Evolutionary conservation across 2,888 invertebrate species (phyloP).

Genomic region (Cantharis rufa): DNA sequence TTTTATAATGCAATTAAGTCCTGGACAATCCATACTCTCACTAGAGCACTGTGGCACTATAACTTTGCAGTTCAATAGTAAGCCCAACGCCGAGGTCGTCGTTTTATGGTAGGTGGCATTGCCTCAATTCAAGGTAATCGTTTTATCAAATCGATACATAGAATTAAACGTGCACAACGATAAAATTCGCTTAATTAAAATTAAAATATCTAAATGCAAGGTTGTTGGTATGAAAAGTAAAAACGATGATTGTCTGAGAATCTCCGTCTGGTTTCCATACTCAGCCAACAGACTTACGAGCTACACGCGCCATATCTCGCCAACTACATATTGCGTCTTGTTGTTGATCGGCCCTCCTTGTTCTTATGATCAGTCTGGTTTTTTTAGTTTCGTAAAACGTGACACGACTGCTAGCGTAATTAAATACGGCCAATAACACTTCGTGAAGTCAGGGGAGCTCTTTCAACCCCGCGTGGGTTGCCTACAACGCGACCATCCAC

Average conservation of each 20-base stretch:
- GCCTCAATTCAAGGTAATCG: constrained; percentile 52
- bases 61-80: constrained; percentile 6
- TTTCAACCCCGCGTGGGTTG: constrained; percentile 45
- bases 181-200: constrained; percentile 54
- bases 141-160: constrained; percentile 50
- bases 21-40: constrained; percentile 23
- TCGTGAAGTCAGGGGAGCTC: constrained; percentile 37
- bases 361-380: constrained; percentile 38
- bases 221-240: neutral
- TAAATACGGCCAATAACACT: constrained; percentile 40
- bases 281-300: constrained; percentile 40
- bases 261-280: constrained; percentile 7
- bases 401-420: constrained; percentile 39
- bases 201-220: constrained; percentile 50
- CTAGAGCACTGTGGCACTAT: constrained; percentile 33
- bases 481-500: constrained; percentile 54
- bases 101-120: constrained; percentile 43
- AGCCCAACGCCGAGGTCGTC: neutral
- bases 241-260: constrained; percentile 6
- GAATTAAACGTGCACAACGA: constrained; percentile 50
- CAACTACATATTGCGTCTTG: constrained; percentile 44
- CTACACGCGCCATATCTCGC: constrained; percentile 46
- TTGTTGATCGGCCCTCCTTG: constrained; percentile 34
- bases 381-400: constrained; percentile 38
- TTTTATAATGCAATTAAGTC: constrained; percentile 21